A percentile compares a stretch with the other conserved stretches of the same genome.
Evolutionary conservation across 2,797 vertebrate species (phyloP).

Genomic region (Sciurus vulgaris): DNA sequence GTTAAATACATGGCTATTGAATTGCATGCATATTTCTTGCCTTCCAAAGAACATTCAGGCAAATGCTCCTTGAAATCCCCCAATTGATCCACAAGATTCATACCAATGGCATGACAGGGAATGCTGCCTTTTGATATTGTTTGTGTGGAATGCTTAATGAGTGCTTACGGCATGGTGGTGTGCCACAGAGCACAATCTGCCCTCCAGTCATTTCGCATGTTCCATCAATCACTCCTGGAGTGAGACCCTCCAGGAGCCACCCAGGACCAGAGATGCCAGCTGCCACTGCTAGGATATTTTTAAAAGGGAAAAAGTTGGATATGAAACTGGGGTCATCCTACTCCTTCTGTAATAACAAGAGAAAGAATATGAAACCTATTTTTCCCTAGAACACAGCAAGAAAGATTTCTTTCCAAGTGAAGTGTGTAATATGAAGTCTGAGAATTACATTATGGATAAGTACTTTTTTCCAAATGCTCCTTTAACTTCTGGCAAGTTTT

Average conservation of each 20-base stretch:
- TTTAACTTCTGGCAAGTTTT: not conserved
- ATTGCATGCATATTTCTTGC: not conserved
- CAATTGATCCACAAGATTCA: not conserved
- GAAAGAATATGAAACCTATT: not conserved
- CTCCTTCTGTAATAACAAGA: not conserved
- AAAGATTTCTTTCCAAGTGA: not conserved
- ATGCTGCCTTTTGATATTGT: not conserved
- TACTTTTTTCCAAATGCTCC: not conserved
- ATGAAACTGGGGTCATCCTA: not conserved
- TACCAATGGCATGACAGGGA: not conserved
- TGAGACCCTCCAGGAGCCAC: not conserved
- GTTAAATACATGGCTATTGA: not conserved
- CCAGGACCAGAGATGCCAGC: not conserved
- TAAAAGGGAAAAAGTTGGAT: not conserved
- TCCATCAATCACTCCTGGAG: not conserved
- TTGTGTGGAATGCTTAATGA: not conserved
- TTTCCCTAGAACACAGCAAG: not conserved
- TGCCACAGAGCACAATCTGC: not conserved
- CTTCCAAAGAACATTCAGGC: not conserved
- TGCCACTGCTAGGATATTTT: not conserved
- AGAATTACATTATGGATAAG: not conserved
- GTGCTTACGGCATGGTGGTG: too few relatives aligned
- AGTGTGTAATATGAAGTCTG: not conserved
- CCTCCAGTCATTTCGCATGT: not conserved
- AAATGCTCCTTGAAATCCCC: not conserved